phyloP scores from a whole-genome alignment of 1,140 invertebrate genomes.

The Pogonus chalceus region DNA sequence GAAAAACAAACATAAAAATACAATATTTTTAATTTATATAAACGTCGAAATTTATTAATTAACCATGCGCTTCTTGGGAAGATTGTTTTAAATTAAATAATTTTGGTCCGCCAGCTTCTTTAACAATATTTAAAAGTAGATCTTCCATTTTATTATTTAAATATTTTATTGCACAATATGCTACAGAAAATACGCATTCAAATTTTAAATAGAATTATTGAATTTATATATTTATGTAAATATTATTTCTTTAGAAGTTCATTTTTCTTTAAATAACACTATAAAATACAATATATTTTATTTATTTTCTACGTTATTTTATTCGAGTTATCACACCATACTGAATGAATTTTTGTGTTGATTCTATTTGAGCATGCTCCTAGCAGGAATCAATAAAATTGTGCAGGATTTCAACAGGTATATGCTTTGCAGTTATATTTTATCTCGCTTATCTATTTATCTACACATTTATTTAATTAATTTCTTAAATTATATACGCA shows the following conservation, averaged over 20 bases:
- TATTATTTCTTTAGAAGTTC: not conserved
- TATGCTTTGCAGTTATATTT: too few relatives aligned
- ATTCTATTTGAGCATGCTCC: not conserved
- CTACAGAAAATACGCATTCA: not conserved
- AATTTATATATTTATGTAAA: not conserved
- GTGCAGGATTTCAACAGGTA: not conserved
- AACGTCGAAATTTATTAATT: constrained; percentile 19
- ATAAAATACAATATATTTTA: not conserved
- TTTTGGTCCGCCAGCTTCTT: constrained; percentile 65
- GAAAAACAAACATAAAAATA: constrained; percentile 26
- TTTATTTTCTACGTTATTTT: not conserved
- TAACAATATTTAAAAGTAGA: constrained; percentile 65
- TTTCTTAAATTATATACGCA: too few relatives aligned
- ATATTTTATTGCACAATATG: constrained; percentile 1
- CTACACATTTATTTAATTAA: too few relatives aligned
- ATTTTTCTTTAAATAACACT: not conserved
- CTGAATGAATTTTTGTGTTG: not conserved
- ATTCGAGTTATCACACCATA: not conserved
- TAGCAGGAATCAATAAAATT: not conserved
- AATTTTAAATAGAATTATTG: too few relatives aligned
- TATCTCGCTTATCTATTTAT: too few relatives aligned
- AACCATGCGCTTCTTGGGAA: constrained; percentile 71
- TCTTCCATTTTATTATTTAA: constrained; percentile 61
- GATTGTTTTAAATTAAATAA: constrained; percentile 58
- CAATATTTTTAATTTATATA: constrained; percentile 5